Base-by-base conservation (phyloP, 2,888 invertebrate species). In the Hesperia comma region DNA sequence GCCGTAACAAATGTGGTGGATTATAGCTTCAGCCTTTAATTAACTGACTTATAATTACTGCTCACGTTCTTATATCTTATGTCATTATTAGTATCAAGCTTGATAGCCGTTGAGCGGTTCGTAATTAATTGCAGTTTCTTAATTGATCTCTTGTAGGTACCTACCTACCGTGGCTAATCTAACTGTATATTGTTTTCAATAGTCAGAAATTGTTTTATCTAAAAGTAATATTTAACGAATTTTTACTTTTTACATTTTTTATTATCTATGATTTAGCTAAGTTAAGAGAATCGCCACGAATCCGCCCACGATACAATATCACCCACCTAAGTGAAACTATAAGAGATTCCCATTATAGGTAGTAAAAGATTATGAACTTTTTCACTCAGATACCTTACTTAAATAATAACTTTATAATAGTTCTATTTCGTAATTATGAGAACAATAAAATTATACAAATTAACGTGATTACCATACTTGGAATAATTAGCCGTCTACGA, bases 391-490 rank as follows among this genome's bases (percentile, higher is more conserved):
- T 21, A 53, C 7, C n/a, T 6, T 26, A n/a, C 7, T 12, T 12
- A 10, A 51, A 4, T 53, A 53, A 53, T 6, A 26, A n/a, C 32
- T 5, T 40, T 40, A 17, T 17, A 37, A 43, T 46, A 32, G 14
- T 53, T 58, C 15, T 8, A 15, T 21, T 21, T n/a, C n/a, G n/a
- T 58, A 58, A 60, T 49, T 49, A 33, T 60, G 49, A 54, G 14
- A 49, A 60, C 60, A 60, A 60, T 49, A 21, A 60, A 32, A 46
- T 14, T 57, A 33, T 46, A 33, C 46, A 46, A 33, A 32, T 33
- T 33, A 60, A 51, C 14, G 21, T 51, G 14, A 51, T 51, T 51
- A 26, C 49, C 19, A 19, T 49, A 19, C n/a, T 49, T 21, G 8
- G 0, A 19, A 19, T 49, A 49, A 58, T 46, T 58, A 46, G 26